These are phyloP conservation scores for Oryzias celebensis DNA, from an alignment of 2,113 vertebrate genomes.

Conservation along the genomic window DNA sequence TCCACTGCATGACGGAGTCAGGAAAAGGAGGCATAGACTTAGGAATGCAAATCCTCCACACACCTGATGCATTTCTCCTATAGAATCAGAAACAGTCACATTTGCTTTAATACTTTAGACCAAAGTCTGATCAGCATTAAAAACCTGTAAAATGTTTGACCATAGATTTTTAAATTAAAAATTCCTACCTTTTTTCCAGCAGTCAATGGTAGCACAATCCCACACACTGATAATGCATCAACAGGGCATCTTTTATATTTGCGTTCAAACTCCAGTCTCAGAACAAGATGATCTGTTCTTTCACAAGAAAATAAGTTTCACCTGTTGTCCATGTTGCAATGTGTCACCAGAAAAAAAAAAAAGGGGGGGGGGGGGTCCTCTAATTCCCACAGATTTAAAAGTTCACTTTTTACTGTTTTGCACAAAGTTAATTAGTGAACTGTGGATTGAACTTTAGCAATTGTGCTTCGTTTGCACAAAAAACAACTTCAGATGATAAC, in stretches of 20 bases:
- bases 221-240: background rate
- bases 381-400: too few relatives aligned
- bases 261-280: conserved; percentile 45
- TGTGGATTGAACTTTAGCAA: too few relatives aligned
- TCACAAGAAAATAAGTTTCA: conserved; percentile 41
- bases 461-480: too few relatives aligned
- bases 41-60: conserved; percentile 29
- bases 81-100: background rate
- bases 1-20: conserved; percentile 44
- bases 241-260: background rate
- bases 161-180: too few relatives aligned
- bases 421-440: too few relatives aligned
- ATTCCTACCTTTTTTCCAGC: conserved; percentile 17
- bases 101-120: background rate
- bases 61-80: conserved; percentile 18
- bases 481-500: too few relatives aligned
- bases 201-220: background rate
- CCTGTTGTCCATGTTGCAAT: background rate
- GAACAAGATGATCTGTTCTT: background rate
- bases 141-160: too few relatives aligned
- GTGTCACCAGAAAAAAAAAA: background rate
- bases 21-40: conserved; percentile 31
- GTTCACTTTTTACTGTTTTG: too few relatives aligned
- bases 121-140: too few relatives aligned
- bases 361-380: background rate